Evolutionary conservation across 2,113 vertebrate species (phyloP).

Genomic region (Neodon shergylaensis): DNA sequence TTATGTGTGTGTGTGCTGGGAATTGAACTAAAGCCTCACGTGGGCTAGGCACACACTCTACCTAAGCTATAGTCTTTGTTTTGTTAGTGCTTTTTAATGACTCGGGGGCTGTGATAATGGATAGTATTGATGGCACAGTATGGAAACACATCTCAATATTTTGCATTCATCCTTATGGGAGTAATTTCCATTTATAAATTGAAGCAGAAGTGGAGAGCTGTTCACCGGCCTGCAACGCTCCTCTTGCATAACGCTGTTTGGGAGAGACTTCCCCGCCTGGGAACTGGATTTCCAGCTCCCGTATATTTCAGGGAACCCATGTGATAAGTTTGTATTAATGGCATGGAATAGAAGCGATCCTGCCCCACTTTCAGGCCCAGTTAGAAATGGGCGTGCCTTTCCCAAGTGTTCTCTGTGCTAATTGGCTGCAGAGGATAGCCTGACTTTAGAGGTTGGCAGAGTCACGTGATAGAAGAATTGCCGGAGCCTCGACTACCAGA

Average conservation of each 20-base stretch:
- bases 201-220: not conserved
- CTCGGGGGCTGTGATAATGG: not conserved
- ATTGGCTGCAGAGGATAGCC: not conserved
- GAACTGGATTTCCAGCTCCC: conserved; percentile 12
- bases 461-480: not conserved
- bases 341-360: not conserved
- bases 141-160: not conserved
- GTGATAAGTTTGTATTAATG: not conserved
- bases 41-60: not conserved
- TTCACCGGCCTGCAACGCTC: not conserved
- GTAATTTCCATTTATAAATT: not conserved
- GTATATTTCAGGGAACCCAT: not conserved
- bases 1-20: not conserved
- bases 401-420: not conserved
- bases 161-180: conserved; percentile 38
- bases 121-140: not conserved
- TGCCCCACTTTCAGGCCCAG: not conserved
- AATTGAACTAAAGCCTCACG: not conserved
- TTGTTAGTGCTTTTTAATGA: not conserved
- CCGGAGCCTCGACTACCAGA: not conserved
- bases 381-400: conserved; percentile 18
- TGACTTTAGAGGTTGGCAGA: not conserved
- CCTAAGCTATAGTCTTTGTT: not conserved
- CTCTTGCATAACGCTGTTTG: not conserved
- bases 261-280: not conserved